phyloP scores from a whole-genome alignment of 2,113 vertebrate genomes.

The Eurystomus gularis region DNA sequence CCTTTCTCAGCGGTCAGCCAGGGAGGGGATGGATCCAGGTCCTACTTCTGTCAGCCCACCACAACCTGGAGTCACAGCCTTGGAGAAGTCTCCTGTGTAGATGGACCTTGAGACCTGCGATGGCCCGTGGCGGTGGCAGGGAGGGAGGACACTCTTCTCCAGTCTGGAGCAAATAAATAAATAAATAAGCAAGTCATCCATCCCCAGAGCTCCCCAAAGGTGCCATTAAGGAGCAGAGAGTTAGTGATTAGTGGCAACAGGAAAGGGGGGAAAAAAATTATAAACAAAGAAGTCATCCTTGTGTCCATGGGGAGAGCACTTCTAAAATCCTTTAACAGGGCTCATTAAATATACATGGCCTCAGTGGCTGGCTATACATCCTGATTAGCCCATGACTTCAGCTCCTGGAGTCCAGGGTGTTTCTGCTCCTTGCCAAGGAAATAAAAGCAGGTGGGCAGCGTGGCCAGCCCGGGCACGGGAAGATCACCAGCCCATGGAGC shows the following conservation, averaged over 20 bases:
- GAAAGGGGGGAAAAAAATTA: slow-evolving; percentile 38
- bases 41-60: no score
- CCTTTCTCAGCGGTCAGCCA: not conserved
- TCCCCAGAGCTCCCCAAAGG: slow-evolving; percentile 50
- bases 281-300: slow-evolving; percentile 62
- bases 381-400: slow-evolving; percentile 56
- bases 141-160: not conserved
- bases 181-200: slow-evolving; percentile 1
- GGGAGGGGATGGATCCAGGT: not conserved
- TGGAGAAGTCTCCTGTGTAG: not conserved
- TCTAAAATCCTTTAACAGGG: slow-evolving; percentile 69
- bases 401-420: not conserved
- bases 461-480: not conserved
- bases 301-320: slow-evolving; percentile 45
- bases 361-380: slow-evolving; percentile 64
- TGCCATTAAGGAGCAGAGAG: slow-evolving; percentile 53
- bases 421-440: not conserved
- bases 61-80: not conserved
- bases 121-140: fast-evolving
- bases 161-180: not conserved
- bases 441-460: not conserved
- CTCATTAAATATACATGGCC: slow-evolving; percentile 66
- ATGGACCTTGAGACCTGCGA: not conserved
- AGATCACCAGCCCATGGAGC: fast-evolving
- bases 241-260: slow-evolving; percentile 62